These are phyloP conservation scores for Malacosoma neustria DNA, from an alignment of 2,888 invertebrate species.

Conservation along the genomic window DNA sequence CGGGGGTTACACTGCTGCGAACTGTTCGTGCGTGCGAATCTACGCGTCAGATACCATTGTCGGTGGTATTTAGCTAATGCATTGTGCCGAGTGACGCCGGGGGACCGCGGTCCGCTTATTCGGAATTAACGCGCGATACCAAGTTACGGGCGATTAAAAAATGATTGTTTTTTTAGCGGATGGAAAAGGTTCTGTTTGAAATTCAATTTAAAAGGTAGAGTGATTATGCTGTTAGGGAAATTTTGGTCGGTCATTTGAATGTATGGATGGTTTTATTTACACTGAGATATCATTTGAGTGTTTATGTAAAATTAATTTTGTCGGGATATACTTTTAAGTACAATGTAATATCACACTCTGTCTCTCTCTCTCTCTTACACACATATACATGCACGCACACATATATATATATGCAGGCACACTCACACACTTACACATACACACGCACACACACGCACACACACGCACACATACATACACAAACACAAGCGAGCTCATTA, in stretches of 20 bases:
- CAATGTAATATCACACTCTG: no score
- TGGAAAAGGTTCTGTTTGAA: slow-evolving; percentile 15
- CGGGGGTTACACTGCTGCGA: slow-evolving; percentile 31
- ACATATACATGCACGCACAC: no score
- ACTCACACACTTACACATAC: no score
- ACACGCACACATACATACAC: no score
- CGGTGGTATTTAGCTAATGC: slow-evolving; percentile 41
- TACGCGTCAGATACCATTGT: slow-evolving; percentile 38
- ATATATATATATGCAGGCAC: no score
- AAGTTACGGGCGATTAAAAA: slow-evolving; percentile 39
- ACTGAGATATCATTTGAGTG: no score
- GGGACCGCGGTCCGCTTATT: slow-evolving; percentile 17
- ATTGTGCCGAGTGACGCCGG: slow-evolving; percentile 24
- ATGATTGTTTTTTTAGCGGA: slow-evolving; percentile 30
- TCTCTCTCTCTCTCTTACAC: no score
- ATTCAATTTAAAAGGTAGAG: slow-evolving; percentile 4
- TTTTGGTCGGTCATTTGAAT: neutral
- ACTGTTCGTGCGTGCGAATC: slow-evolving; percentile 40
- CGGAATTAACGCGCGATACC: slow-evolving; percentile 16
- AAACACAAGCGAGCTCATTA: no score
- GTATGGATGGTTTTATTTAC: neutral
- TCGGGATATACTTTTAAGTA: no score
- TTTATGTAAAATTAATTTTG: no score
- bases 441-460: no score
- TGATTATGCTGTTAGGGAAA: neutral